Conservation (phyloP, 1,140 invertebrate species). For the Ridgeia piscesae region DNA sequence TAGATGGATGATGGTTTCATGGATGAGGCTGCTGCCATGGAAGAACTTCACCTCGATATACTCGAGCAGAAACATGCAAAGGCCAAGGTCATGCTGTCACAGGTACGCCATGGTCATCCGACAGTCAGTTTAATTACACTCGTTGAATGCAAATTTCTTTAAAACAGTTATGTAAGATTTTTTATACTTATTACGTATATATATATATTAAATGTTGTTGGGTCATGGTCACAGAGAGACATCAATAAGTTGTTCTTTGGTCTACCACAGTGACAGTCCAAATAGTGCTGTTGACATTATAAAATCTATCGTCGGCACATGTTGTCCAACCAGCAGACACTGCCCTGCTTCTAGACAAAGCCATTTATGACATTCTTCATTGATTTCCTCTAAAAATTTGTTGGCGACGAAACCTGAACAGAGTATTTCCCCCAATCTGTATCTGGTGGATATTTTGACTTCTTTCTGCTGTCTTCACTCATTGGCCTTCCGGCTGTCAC, state of each 20-base stretch:
- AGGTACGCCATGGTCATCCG: neutral
- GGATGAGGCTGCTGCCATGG: constrained; percentile 45
- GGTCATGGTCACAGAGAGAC: neutral
- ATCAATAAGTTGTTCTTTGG: neutral
- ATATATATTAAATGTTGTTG: neutral
- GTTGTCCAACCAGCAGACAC: neutral
- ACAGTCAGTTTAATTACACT: neutral
- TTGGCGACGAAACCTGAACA: neutral
- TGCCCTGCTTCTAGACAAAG: neutral
- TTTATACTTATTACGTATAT: neutral
- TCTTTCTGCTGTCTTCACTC: neutral
- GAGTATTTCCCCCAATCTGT: neutral
- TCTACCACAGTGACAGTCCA: neutral
- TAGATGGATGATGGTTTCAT: constrained; percentile 57
- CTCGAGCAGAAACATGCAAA: neutral
- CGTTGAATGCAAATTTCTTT: neutral
- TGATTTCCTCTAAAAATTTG: neutral
- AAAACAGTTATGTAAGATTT: neutral
- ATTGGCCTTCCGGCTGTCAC: neutral
- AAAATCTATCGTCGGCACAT: too few relatives aligned
- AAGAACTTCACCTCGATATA: neutral
- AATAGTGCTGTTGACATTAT: neutral
- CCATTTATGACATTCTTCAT: neutral
- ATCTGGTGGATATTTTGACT: neutral
- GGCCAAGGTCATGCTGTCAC: neutral